Percentiles rank a stretch among this genome's conserved stretches.
These are phyloP conservation scores for Dromius quadrimaculatus DNA, from an alignment of 2,888 invertebrate species.

Conservation along the genomic window DNA sequence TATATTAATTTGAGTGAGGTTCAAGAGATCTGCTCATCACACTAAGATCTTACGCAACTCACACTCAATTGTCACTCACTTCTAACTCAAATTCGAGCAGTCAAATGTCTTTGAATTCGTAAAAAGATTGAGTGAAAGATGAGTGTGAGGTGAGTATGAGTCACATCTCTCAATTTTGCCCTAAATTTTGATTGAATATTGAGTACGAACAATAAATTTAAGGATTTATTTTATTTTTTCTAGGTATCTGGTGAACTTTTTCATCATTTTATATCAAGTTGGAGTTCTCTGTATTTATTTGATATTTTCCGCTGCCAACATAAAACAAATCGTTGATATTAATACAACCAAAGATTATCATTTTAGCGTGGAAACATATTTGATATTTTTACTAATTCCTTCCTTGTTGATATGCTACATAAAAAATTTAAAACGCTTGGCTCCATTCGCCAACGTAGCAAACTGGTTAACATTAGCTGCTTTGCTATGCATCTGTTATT, in stretches of 20 bases:
- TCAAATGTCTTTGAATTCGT: too few species aligned
- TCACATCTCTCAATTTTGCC: too few species aligned
- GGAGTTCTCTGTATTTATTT: slow-evolving; percentile 45
- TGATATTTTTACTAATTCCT: neutral
- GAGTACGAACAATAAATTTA: slow-evolving; percentile 17
- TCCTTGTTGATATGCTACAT: slow-evolving; percentile 6
- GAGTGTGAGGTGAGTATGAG: too few species aligned
- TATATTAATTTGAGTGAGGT: too few species aligned
- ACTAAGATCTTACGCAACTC: too few species aligned
- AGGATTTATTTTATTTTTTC: neutral
- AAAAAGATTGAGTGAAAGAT: too few species aligned
- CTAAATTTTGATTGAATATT: too few species aligned
- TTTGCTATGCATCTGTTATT: slow-evolving; percentile 18
- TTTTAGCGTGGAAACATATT: neutral
- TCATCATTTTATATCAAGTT: slow-evolving; percentile 40
- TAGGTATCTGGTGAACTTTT: slow-evolving; percentile 20
- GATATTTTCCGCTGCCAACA: slow-evolving; percentile 40
- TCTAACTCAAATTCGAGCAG: too few species aligned
- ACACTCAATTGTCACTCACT: too few species aligned
- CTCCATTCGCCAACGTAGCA: neutral
- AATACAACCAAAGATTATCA: neutral
- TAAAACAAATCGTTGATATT: slow-evolving; percentile 45
- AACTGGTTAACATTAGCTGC: slow-evolving; percentile 3
- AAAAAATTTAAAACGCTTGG: slow-evolving; percentile 3
- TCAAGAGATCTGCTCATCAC: too few species aligned